Conservation (phyloP, 1,140 invertebrate genomes). For the Bombus terrestris region DNA sequence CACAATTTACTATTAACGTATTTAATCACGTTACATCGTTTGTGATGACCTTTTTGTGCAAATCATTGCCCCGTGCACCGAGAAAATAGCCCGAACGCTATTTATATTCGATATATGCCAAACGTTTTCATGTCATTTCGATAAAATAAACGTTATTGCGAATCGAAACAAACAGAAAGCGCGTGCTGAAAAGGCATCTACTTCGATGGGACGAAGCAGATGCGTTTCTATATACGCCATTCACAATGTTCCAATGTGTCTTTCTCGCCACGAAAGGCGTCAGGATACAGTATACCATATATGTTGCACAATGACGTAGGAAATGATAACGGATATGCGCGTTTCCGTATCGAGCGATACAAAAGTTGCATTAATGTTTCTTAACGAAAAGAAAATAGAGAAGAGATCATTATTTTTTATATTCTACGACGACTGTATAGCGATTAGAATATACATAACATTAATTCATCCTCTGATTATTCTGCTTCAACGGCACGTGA, state of each 20-base stretch:
- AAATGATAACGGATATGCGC: slow-evolving; percentile 16
- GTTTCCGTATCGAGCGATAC: slow-evolving; percentile 1
- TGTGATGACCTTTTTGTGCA: no score
- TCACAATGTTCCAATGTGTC: neutral
- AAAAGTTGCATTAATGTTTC: neutral
- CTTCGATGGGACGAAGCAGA: neutral
- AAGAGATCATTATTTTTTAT: neutral
- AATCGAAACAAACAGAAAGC: neutral
- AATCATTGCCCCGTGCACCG: neutral
- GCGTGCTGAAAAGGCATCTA: neutral
- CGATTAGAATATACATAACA: neutral
- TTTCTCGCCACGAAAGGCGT: neutral
- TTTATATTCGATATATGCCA: neutral
- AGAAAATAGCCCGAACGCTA: neutral
- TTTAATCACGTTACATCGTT: slow-evolving; percentile 11
- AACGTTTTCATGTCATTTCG: neutral
- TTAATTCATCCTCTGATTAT: slow-evolving; percentile 26
- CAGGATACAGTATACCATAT: neutral
- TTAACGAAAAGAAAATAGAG: neutral
- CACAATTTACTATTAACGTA: slow-evolving; percentile 4
- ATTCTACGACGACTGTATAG: neutral
- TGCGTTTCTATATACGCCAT: neutral
- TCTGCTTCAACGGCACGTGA: slow-evolving; percentile 45
- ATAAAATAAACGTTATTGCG: slow-evolving; percentile 16
- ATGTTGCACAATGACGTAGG: neutral